A percentile compares a stretch with the other conserved stretches of the same genome.
Conservation (phyloP, 30 jellyfish, hydroid and myxozoan species). For the Pelagia noctiluca region DNA sequence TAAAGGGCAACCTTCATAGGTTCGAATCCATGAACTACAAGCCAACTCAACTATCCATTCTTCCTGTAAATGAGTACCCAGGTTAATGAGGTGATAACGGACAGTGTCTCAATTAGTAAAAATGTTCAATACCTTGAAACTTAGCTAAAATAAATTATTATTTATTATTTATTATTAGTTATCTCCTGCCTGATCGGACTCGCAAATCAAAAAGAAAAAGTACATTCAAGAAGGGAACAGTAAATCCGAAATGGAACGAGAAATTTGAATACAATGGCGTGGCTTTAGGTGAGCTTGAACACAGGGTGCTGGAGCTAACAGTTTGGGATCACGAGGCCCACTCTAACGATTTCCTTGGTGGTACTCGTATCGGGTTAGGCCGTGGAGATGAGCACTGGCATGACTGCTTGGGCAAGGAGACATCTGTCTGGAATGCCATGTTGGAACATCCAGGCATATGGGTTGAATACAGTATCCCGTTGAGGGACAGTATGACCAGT, state of each 20-base stretch:
- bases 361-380: slow-evolving; percentile 87
- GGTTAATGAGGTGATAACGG: too few species aligned
- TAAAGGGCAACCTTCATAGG: too few species aligned
- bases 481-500: slow-evolving; percentile 97
- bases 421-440: slow-evolving; percentile 94
- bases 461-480: slow-evolving; percentile 88
- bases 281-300: slow-evolving; percentile 78
- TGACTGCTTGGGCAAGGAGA: slow-evolving; percentile 91
- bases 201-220: slow-evolving; percentile 96
- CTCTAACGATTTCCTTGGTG: slow-evolving; percentile 93
- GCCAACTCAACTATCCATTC: too few species aligned
- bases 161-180: slow-evolving; percentile 66
- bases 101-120: too few species aligned
- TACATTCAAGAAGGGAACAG: slow-evolving; percentile 87
- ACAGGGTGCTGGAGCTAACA: slow-evolving; percentile 92
- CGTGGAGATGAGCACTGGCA: slow-evolving; percentile 99
- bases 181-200: slow-evolving; percentile 92
- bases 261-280: slow-evolving; percentile 87
- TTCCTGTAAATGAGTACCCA: too few species aligned
- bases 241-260: slow-evolving; percentile 95
- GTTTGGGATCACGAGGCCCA: slow-evolving; percentile 97
- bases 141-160: too few species aligned
- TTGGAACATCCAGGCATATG: slow-evolving; percentile 94
- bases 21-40: too few species aligned
- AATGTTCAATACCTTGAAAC: too few species aligned